Conservation (phyloP, 2,888 invertebrate genomes). For the Acrobasis consociella region DNA sequence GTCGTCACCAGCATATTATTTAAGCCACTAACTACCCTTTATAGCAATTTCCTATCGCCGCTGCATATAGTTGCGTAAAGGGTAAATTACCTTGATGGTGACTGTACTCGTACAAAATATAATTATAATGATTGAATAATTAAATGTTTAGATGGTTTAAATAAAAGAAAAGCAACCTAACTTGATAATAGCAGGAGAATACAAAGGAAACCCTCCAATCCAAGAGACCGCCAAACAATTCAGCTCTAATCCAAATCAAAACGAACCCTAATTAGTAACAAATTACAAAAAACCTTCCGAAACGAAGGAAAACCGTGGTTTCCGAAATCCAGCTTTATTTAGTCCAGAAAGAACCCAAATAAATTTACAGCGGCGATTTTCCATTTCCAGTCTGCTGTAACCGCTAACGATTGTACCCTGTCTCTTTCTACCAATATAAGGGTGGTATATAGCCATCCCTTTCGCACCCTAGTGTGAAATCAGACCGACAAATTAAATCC, state of each 20-base stretch:
- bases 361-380: conserved; percentile 61
- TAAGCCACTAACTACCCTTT: too few species aligned
- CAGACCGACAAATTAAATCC: conserved; percentile 89
- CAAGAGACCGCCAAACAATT: conserved; percentile 4
- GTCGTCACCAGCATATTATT: too few species aligned
- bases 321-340: conserved; percentile 52
- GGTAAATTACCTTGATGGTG: too few species aligned
- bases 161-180: too few species aligned
- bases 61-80: too few species aligned
- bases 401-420: conserved; percentile 63
- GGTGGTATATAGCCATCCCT: conserved; percentile 39
- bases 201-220: not conserved
- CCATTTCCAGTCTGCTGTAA: conserved; percentile 62
- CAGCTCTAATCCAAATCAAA: conserved; percentile 13
- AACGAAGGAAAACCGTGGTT: conserved; percentile 29
- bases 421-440: conserved; percentile 38
- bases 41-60: too few species aligned
- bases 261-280: conserved; percentile 32
- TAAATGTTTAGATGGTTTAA: too few species aligned
- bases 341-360: conserved; percentile 47
- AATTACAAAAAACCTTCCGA: conserved; percentile 33
- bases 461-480: conserved; percentile 83
- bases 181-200: too few species aligned
- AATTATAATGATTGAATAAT: too few species aligned
- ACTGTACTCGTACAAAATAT: too few species aligned